These are phyloP conservation scores for Menidia menidia DNA, from an alignment of 2,797 vertebrate species.

Conservation along the genomic window DNA sequence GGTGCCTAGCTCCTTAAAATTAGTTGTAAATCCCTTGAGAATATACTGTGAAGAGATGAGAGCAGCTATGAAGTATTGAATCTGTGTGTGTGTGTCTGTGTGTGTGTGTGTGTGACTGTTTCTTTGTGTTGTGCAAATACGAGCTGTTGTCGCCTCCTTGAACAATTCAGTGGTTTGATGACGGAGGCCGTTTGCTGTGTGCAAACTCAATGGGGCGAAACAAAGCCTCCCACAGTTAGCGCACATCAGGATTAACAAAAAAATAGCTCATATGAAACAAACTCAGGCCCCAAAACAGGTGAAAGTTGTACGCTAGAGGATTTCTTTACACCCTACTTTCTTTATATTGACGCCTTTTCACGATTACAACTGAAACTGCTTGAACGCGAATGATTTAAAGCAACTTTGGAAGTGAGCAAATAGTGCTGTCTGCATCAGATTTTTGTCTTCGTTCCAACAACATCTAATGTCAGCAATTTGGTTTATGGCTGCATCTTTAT, in stretches of 20 bases:
- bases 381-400: constrained; percentile 34
- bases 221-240: constrained; percentile 34
- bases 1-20: constrained; percentile 4
- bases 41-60: not conserved
- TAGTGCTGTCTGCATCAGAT: constrained; percentile 64
- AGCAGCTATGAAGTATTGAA: not conserved
- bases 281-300: no score
- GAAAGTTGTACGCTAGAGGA: no score
- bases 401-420: constrained; percentile 29
- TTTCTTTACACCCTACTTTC: not conserved
- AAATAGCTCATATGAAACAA: constrained; percentile 8
- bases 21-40: not conserved
- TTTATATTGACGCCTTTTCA: constrained; percentile 2
- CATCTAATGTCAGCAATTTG: constrained; percentile 72
- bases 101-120: not conserved
- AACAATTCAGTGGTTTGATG: constrained; percentile 67
- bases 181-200: constrained; percentile 67
- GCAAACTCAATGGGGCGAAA: constrained; percentile 54
- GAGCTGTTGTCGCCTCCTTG: constrained; percentile 43
- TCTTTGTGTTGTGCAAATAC: constrained; percentile 41
- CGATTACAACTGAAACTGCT: constrained; percentile 6
- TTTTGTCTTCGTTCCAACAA: constrained; percentile 58
- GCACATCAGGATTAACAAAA: constrained; percentile 6
- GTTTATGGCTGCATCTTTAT: constrained; percentile 74
- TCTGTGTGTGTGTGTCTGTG: not conserved